Evolutionary conservation across 2,888 invertebrate species (phyloP).

Genomic region (Oligia fasciuncula): DNA sequence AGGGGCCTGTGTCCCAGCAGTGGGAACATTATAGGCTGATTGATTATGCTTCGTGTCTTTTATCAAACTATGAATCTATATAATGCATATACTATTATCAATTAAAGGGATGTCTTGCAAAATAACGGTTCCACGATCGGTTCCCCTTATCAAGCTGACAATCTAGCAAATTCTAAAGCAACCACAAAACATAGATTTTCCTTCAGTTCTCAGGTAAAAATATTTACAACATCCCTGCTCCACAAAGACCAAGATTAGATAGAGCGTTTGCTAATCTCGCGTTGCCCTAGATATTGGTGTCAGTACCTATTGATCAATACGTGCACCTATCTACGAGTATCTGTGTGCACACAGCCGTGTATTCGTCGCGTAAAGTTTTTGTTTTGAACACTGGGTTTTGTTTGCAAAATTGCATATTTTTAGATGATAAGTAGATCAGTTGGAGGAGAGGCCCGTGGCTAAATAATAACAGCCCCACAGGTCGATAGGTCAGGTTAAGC

Average conservation of each 20-base stretch:
- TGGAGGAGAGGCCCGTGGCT: too few species aligned
- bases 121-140: background rate
- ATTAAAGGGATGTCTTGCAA: background rate
- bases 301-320: slow-evolving; percentile 56
- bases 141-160: background rate
- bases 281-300: slow-evolving; percentile 49
- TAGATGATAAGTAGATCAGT: background rate
- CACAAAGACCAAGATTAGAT: slow-evolving; percentile 49
- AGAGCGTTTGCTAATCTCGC: slow-evolving; percentile 52
- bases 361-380: slow-evolving; percentile 39
- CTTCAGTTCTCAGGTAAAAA: slow-evolving; percentile 15
- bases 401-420: slow-evolving; percentile 10
- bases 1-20: too few species aligned
- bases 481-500: too few species aligned
- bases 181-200: slow-evolving; percentile 3
- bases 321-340: slow-evolving; percentile 16
- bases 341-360: slow-evolving; percentile 28
- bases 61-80: background rate
- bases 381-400: background rate
- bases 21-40: too few species aligned
- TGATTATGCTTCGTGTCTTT: background rate
- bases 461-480: too few species aligned
- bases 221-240: slow-evolving; percentile 36
- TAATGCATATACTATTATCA: background rate
- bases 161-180: background rate